Evolutionary conservation across 2,888 invertebrate genomes (phyloP).

Genomic region (Apotomis capreana): DNA sequence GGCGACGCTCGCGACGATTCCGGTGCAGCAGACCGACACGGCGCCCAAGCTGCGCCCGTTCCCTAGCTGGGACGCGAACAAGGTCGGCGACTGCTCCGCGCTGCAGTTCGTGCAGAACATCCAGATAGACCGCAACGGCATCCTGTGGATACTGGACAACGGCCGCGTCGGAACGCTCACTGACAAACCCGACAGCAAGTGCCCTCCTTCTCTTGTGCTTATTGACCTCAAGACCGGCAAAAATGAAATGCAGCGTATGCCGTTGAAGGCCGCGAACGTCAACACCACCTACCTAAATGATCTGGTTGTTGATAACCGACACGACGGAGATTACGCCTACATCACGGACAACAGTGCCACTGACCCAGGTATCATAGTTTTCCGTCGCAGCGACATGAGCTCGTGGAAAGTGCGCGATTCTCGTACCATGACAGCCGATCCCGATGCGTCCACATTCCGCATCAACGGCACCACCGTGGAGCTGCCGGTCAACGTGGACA

Average conservation of each 20-base stretch:
- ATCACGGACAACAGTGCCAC: conserved; percentile 87
- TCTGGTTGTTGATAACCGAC: conserved; percentile 87
- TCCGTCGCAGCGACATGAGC: conserved; percentile 84
- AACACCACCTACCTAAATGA: conserved; percentile 87
- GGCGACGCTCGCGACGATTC: conserved; percentile 85
- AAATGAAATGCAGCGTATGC: conserved; percentile 82
- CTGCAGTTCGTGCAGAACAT: conserved; percentile 90
- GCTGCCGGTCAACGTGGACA: conserved; percentile 86
- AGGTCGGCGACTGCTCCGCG: conserved; percentile 85
- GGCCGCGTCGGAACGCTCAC: conserved; percentile 86
- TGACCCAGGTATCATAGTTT: conserved; percentile 89
- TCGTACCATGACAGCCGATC: conserved; percentile 85
- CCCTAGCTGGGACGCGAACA: conserved; percentile 88
- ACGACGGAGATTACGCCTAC: conserved; percentile 87
- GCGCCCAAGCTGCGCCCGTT: conserved; percentile 86
- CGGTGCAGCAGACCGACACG: conserved; percentile 77
- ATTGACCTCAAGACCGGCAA: conserved; percentile 85
- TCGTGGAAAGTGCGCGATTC: conserved; percentile 88
- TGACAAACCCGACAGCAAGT: conserved; percentile 78
- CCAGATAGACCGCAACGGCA: conserved; percentile 87
- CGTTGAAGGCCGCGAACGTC: conserved; percentile 84
- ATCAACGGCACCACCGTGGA: conserved; percentile 84
- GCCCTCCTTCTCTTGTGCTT: conserved; percentile 87
- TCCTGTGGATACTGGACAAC: conserved; percentile 88
- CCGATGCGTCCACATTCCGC: conserved; percentile 83